Conservation (phyloP, 2,113 vertebrate genomes). For the Cynopterus brachyotis region DNA sequence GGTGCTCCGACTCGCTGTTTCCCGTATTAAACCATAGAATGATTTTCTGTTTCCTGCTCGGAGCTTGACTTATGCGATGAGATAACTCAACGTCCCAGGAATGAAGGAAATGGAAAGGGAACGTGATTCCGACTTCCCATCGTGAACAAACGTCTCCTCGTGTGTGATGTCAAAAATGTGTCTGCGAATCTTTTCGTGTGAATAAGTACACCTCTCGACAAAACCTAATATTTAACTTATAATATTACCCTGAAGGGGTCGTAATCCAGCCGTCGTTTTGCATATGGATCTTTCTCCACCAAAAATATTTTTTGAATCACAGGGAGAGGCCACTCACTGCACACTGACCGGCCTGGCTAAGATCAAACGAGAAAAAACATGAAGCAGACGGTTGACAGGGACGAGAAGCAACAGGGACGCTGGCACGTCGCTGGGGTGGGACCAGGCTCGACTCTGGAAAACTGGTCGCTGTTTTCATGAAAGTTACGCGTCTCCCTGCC, state of each 20-base stretch:
- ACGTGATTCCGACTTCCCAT: not conserved
- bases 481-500: not conserved
- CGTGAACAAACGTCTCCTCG: not conserved
- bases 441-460: not conserved
- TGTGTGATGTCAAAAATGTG: not conserved
- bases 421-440: fast-evolving
- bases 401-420: too few relatives aligned
- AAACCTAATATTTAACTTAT: not conserved
- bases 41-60: not conserved
- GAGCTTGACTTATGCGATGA: not conserved
- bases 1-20: not conserved
- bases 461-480: not conserved
- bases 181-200: not conserved
- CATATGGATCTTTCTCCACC: not conserved
- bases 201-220: not conserved
- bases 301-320: not conserved
- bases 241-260: not conserved
- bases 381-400: not conserved
- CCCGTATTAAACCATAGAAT: not conserved
- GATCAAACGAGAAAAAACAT: not conserved
- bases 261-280: not conserved
- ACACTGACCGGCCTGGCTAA: not conserved
- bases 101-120: not conserved
- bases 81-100: not conserved
- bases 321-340: not conserved